Conservation (phyloP, 1,140 invertebrate species). For the Ditylenchus dipsaci region DNA sequence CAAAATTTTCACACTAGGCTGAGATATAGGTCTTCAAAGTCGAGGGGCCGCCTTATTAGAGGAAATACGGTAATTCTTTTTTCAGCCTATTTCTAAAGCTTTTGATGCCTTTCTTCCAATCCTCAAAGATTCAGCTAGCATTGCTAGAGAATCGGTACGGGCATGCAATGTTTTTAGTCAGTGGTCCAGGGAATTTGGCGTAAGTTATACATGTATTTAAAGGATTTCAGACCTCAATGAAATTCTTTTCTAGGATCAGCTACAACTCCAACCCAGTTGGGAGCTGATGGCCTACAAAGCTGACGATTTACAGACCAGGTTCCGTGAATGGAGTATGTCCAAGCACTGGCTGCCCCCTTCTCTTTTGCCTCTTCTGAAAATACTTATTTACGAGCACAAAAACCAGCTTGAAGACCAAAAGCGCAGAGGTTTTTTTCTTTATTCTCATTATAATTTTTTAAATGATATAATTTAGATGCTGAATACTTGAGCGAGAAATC, state of each 20-base stretch:
- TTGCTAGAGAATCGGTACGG: slow-evolving; percentile 31
- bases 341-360: slow-evolving; percentile 40
- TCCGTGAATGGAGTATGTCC: slow-evolving; percentile 22
- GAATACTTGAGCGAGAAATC: slow-evolving; percentile 4
- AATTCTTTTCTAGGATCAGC: slow-evolving; percentile 23
- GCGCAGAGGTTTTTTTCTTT: slow-evolving; percentile 18
- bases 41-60: no score
- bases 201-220: not conserved
- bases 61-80: no score
- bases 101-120: slow-evolving; percentile 34
- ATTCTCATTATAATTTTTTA: not conserved
- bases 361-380: slow-evolving; percentile 27
- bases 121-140: slow-evolving; percentile 23
- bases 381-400: slow-evolving; percentile 33
- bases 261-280: slow-evolving; percentile 38
- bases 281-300: slow-evolving; percentile 39
- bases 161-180: not conserved
- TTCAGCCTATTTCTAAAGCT: slow-evolving; percentile 41
- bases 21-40: no score
- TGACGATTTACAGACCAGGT: slow-evolving; percentile 33
- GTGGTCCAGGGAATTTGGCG: not conserved
- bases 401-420: slow-evolving; percentile 24
- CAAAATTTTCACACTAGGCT: no score
- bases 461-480: not conserved
- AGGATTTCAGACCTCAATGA: not conserved